Evolutionary conservation across 64 coral and sea anemone genomes (phyloP).

Genomic region (Catalaphyllia jardinei): DNA sequence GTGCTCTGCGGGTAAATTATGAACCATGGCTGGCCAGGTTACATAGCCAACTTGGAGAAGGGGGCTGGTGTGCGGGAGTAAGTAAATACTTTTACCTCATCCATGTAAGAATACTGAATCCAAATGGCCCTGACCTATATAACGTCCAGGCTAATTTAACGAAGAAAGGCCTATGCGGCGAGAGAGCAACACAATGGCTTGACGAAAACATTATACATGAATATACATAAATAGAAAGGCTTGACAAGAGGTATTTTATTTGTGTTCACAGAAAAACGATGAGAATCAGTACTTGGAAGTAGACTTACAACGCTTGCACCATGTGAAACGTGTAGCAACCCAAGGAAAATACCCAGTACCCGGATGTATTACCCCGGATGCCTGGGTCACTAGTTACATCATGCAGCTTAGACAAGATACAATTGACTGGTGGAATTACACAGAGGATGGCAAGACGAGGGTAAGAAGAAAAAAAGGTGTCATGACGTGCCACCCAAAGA

Average conservation of each 20-base stretch:
- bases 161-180: not conserved
- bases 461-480: not conserved
- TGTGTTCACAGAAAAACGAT: not conserved
- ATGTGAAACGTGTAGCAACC: slow-evolving; percentile 28
- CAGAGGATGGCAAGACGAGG: not conserved
- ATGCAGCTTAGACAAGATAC: slow-evolving; percentile 11
- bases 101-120: not conserved
- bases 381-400: slow-evolving; percentile 29
- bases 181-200: no score
- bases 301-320: not conserved
- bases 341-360: slow-evolving; percentile 32
- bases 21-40: slow-evolving; percentile 53
- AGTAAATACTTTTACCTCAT: not conserved
- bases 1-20: not conserved
- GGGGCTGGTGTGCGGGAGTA: slow-evolving; percentile 52
- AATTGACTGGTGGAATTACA: slow-evolving; percentile 1
- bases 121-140: not conserved
- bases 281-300: slow-evolving; percentile 6
- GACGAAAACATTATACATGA: no score
- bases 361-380: slow-evolving; percentile 27
- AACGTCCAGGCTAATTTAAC: not conserved
- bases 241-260: no score
- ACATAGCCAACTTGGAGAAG: slow-evolving; percentile 29
- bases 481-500: no score
- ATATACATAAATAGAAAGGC: no score